Conservation (phyloP, 2,113 vertebrate species). For the Nerophis lumbriciformis region DNA sequence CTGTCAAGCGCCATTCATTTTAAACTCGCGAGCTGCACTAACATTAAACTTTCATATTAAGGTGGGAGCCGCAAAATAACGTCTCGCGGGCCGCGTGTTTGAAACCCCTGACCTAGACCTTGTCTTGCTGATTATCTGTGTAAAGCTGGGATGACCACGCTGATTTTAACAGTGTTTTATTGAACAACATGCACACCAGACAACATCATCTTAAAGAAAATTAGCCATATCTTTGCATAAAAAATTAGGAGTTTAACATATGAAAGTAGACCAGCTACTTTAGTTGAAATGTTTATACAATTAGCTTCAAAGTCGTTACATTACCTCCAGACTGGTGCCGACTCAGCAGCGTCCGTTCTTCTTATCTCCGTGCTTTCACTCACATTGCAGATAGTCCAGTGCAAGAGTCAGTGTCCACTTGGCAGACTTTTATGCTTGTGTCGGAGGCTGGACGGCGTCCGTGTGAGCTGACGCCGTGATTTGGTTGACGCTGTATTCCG, state of each 20-base stretch:
- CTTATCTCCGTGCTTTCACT: not conserved
- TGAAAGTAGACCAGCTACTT: constrained; percentile 8
- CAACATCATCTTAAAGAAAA: not conserved
- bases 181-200: not conserved
- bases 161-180: not conserved
- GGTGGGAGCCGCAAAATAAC: too few relatives aligned
- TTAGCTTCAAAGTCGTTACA: not conserved
- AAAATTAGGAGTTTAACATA: not conserved
- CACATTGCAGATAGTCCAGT: constrained; percentile 10
- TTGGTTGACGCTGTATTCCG: constrained; percentile 30
- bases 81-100: too few relatives aligned
- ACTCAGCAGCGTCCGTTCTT: not conserved
- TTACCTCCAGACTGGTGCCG: not conserved
- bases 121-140: not conserved
- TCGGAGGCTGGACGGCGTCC: constrained; percentile 13
- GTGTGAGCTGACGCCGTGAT: constrained; percentile 3
- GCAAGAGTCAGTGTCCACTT: constrained; percentile 11
- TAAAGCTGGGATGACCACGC: not conserved
- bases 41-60: too few relatives aligned
- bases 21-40: too few relatives aligned
- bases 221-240: not conserved
- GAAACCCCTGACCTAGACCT: too few relatives aligned
- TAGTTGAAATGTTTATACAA: not conserved
- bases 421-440: not conserved
- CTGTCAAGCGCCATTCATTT: too few relatives aligned